Evolutionary conservation across 1,140 invertebrate species (phyloP).

Genomic region (Plodia interpunctella): DNA sequence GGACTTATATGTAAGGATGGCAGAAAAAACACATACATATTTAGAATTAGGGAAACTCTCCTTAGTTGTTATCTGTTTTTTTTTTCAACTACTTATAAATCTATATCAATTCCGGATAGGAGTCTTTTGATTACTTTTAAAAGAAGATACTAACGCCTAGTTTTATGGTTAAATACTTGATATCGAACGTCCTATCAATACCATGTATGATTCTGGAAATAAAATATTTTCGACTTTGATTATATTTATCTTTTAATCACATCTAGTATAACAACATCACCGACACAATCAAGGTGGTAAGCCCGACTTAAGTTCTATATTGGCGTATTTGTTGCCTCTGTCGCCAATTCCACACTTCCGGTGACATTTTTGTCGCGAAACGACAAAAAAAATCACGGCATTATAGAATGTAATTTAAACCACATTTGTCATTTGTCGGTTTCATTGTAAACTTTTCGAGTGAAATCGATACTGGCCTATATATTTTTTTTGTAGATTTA

Average conservation of each 20-base stretch:
- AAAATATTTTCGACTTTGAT: neutral
- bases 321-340: neutral
- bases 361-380: neutral
- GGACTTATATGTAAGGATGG: too few species aligned
- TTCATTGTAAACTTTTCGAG: conserved; percentile 3
- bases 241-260: neutral
- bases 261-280: neutral
- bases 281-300: neutral
- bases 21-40: too few species aligned
- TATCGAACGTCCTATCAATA: too few species aligned
- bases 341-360: conserved; percentile 10
- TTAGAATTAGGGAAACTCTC: too few species aligned
- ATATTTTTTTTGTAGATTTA: conserved; percentile 8
- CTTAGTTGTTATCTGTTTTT: too few species aligned
- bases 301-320: neutral
- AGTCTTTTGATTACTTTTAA: too few species aligned
- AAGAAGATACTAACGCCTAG: too few species aligned
- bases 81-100: too few species aligned
- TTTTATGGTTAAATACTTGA: too few species aligned
- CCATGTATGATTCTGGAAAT: too few species aligned
- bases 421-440: conserved; percentile 13
- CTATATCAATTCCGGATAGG: too few species aligned
- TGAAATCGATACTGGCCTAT: conserved; percentile 9
- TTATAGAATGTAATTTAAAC: conserved; percentile 5
- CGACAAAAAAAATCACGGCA: conserved; percentile 1